Percentiles rank a stretch among this genome's conserved stretches.
phyloP scores from a whole-genome alignment of 1,140 invertebrate species.

The Antheraea pernyi region DNA sequence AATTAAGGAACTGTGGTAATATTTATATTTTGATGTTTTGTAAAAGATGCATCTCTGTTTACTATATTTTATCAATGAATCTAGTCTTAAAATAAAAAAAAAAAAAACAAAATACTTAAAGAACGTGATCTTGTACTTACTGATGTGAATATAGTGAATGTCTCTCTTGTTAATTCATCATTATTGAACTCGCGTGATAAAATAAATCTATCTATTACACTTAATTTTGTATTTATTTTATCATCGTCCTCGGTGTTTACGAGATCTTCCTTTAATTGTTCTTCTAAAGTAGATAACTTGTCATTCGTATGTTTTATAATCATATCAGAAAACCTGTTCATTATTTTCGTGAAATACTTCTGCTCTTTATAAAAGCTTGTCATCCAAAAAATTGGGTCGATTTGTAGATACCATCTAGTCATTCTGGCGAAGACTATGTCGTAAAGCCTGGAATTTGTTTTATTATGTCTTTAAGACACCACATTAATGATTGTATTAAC shows the following conservation, averaged over 20 bases:
- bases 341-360: constrained; percentile 69
- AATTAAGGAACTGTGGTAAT: no score
- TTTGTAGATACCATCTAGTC: constrained; percentile 81
- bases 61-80: no score
- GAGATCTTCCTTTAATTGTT: constrained; percentile 22
- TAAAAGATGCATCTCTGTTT: no score
- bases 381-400: constrained; percentile 78
- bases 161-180: constrained; percentile 50
- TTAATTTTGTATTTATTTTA: constrained; percentile 47
- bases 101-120: not conserved
- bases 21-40: no score
- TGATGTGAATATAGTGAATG: constrained; percentile 67
- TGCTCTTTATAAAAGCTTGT: constrained; percentile 71
- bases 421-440: constrained; percentile 75
- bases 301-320: constrained; percentile 37
- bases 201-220: constrained; percentile 68
- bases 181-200: constrained; percentile 47
- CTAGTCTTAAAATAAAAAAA: no score
- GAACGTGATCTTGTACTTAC: constrained; percentile 37
- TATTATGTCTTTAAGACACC: not conserved
- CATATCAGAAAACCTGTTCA: constrained; percentile 77
- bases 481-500: not conserved
- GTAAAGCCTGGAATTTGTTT: constrained; percentile 57
- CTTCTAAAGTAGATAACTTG: constrained; percentile 29
- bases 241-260: constrained; percentile 38